Percentiles rank a stretch among this genome's conserved stretches.
Evolutionary conservation across 2,113 vertebrate genomes (phyloP).

Genomic region (Mirounga angustirostris): DNA sequence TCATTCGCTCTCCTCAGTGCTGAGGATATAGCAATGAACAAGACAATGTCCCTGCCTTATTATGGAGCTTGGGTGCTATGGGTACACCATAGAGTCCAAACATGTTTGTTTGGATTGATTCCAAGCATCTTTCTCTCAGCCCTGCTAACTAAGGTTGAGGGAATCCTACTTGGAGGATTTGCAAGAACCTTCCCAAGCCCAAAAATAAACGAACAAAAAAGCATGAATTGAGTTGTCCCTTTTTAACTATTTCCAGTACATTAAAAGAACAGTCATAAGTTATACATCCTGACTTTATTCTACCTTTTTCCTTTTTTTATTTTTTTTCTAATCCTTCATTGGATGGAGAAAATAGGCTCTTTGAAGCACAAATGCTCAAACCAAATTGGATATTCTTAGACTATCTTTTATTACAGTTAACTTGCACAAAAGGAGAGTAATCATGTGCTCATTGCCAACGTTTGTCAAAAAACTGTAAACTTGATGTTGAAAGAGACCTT

Average conservation of each 20-base stretch:
- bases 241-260: background rate
- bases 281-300: background rate
- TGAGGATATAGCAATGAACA: background rate
- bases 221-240: no score
- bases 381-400: background rate
- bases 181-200: background rate
- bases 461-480: background rate
- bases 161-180: background rate
- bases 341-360: background rate
- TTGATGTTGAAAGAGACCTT: slow-evolving; percentile 40
- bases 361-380: background rate
- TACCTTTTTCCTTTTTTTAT: background rate
- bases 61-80: rapidly evolving
- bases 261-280: background rate
- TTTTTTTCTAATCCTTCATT: background rate
- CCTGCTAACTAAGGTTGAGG: background rate
- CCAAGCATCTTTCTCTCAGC: background rate
- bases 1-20: background rate
- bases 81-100: no score
- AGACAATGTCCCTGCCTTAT: background rate
- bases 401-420: background rate
- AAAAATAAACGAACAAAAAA: background rate
- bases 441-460: background rate
- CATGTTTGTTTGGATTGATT: background rate
- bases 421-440: background rate